A percentile compares a stretch with the other conserved stretches of the same genome.
These are phyloP conservation scores for Oreocharis arfaki DNA, from an alignment of 2,113 vertebrate species.

Conservation along the genomic window DNA sequence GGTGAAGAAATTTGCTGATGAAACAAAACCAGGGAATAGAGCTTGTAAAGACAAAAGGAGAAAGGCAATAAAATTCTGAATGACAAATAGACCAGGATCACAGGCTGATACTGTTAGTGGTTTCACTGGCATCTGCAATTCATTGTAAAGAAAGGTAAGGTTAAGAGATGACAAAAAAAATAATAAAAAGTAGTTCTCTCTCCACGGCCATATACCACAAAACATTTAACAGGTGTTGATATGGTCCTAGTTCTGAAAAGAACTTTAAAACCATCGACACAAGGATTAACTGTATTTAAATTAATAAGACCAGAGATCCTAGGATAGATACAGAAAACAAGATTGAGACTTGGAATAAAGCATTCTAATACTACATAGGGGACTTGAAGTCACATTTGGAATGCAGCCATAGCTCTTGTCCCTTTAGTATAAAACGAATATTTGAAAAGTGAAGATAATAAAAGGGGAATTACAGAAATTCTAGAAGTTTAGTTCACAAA, in stretches of 20 bases:
- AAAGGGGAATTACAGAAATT: neutral
- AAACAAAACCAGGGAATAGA: constrained; percentile 46
- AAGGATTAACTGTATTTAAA: constrained; percentile 24
- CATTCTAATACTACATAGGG: neutral
- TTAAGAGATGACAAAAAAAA: neutral
- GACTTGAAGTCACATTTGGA: neutral
- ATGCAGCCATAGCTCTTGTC: neutral
- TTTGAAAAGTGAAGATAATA: neutral
- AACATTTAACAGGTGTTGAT: neutral
- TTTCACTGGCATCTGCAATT: constrained; percentile 37
- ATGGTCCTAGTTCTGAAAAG: neutral
- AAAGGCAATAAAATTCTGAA: constrained; percentile 58
- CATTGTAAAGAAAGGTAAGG: constrained; percentile 26
- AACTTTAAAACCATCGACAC: neutral
- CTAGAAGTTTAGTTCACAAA: neutral
- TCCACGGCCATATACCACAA: neutral
- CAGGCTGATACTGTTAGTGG: constrained; percentile 27
- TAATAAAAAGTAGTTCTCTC: neutral
- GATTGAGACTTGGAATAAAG: neutral
- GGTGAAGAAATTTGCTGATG: constrained; percentile 64
- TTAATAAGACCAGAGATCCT: neutral
- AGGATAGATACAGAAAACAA: neutral
- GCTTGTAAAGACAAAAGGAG: constrained; percentile 47
- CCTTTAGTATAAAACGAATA: neutral
- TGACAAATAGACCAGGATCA: constrained; percentile 52